Conservation (phyloP, 2,113 vertebrate genomes). For the Lynx canadensis region DNA sequence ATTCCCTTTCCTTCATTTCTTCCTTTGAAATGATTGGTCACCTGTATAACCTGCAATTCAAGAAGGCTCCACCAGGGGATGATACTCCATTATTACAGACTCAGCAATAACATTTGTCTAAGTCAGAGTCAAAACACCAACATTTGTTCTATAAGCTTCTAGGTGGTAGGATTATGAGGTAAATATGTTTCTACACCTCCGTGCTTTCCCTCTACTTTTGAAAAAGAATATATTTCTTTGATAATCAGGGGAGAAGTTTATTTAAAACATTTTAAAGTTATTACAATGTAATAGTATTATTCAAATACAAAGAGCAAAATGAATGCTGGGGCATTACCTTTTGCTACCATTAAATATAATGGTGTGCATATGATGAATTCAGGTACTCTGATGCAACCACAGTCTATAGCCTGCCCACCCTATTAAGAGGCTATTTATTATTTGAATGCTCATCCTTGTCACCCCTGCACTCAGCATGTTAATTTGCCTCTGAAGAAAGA, state of each 20-base stretch:
- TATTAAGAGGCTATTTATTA: background rate
- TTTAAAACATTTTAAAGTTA: conserved; percentile 36
- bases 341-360: background rate
- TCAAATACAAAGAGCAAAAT: conserved; percentile 7
- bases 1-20: background rate
- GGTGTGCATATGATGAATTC: background rate
- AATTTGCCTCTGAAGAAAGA: background rate
- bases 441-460: background rate
- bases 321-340: background rate
- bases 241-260: conserved; percentile 41
- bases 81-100: background rate
- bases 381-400: background rate
- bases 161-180: background rate
- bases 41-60: background rate
- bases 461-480: background rate
- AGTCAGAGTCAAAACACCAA: background rate
- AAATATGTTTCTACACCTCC: conserved; percentile 1
- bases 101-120: background rate
- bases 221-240: background rate
- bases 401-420: background rate
- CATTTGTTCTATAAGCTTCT: background rate
- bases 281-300: background rate
- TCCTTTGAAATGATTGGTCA: background rate
- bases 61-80: background rate
- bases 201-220: background rate